Conservation (phyloP, 2,113 vertebrate species). For the Oncorhynchus masou region DNA sequence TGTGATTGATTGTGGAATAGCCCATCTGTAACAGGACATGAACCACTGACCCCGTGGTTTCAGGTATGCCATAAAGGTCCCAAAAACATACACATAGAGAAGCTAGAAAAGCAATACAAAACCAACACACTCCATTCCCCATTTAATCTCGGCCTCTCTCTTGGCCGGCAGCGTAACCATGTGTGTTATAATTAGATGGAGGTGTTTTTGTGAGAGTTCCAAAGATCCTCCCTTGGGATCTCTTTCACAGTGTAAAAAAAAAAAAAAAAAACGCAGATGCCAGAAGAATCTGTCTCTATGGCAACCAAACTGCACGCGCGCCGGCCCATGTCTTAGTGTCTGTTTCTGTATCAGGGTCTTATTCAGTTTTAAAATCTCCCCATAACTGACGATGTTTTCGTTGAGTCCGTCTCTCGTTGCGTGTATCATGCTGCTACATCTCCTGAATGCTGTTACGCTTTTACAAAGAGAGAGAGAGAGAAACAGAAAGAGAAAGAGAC, state of each 20-base stretch:
- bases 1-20: no score
- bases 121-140: no score
- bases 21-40: no score
- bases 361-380: constrained; percentile 4
- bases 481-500: not conserved
- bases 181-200: constrained; percentile 34
- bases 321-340: not conserved
- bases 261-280: not conserved
- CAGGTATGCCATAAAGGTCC: no score
- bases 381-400: not conserved
- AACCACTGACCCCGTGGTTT: no score
- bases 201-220: constrained; percentile 25
- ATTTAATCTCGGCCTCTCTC: not conserved
- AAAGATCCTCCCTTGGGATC: constrained; percentile 11
- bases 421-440: not conserved
- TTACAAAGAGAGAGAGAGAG: not conserved
- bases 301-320: constrained; percentile 33
- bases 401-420: not conserved
- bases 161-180: not conserved
- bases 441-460: not conserved
- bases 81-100: no score
- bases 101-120: no score
- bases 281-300: constrained; percentile 36
- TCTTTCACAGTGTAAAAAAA: constrained; percentile 4
- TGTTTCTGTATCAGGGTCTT: no score